Evolutionary conservation across 2,888 invertebrate genomes (phyloP).

Genomic region (Scrobipalpa atriplicella): DNA sequence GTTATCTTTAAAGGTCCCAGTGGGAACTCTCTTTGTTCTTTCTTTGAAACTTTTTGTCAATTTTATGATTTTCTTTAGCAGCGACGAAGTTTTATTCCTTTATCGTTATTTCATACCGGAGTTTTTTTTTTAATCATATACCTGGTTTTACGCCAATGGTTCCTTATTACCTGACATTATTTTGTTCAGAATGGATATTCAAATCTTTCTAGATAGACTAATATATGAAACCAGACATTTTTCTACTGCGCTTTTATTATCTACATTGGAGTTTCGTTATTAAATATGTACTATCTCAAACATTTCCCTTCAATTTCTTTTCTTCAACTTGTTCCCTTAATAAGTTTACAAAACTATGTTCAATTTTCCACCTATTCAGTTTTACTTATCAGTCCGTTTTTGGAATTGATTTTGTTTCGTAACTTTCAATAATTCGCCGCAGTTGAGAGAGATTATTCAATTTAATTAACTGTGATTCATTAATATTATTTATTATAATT

Average conservation of each 20-base stretch:
- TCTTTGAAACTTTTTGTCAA: slow-evolving; percentile 10
- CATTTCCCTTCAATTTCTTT: background rate
- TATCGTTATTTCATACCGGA: background rate
- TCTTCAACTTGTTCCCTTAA: background rate
- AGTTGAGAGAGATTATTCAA: background rate
- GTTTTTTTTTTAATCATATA: background rate
- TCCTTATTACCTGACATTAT: too few relatives aligned
- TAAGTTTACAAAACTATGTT: background rate
- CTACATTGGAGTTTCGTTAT: too few relatives aligned
- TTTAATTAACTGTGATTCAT: background rate
- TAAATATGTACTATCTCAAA: background rate
- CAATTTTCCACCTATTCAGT: background rate
- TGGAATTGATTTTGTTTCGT: background rate
- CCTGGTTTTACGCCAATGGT: too few relatives aligned
- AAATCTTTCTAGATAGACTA: too few relatives aligned
- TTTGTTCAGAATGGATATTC: too few relatives aligned
- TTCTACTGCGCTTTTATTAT: too few relatives aligned
- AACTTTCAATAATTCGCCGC: background rate
- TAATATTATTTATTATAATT: too few relatives aligned
- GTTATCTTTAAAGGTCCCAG: slow-evolving; percentile 14
- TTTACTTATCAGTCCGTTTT: background rate
- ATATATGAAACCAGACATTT: too few relatives aligned
- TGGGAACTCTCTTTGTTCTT: background rate
- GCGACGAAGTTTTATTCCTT: background rate
- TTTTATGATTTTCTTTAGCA: background rate